phyloP scores from a whole-genome alignment of 2,888 invertebrate species.

The Acanthoscelides obtectus region DNA sequence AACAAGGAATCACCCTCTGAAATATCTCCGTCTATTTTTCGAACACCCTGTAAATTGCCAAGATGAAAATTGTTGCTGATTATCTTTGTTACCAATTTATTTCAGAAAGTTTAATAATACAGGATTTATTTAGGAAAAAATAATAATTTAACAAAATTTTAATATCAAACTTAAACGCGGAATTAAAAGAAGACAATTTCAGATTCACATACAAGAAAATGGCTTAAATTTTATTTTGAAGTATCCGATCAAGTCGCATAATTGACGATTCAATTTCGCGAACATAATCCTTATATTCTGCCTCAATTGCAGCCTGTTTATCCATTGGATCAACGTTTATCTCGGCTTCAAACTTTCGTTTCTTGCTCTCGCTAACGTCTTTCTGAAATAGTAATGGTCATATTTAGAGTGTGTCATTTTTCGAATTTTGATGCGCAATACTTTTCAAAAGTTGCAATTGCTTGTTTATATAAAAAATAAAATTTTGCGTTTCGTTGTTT shows the following conservation, averaged over 20 bases:
- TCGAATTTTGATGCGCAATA: too few relatives aligned
- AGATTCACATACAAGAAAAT: background rate
- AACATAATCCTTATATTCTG: conserved; percentile 24
- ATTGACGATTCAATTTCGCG: conserved; percentile 25
- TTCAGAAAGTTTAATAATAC: too few relatives aligned
- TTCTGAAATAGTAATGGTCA: background rate
- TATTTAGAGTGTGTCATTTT: conserved; percentile 2
- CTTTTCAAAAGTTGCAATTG: too few relatives aligned
- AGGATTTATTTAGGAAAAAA: background rate
- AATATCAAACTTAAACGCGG: background rate
- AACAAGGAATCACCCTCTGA: too few relatives aligned
- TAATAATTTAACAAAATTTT: background rate
- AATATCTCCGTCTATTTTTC: too few relatives aligned
- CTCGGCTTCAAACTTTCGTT: conserved; percentile 19
- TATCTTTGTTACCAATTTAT: too few relatives aligned
- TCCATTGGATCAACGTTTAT: conserved; percentile 14
- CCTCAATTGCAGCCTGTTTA: conserved; percentile 16
- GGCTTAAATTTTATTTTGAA: background rate
- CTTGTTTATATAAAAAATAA: too few relatives aligned
- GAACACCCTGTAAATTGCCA: too few relatives aligned
- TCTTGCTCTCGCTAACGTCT: conserved; percentile 15
- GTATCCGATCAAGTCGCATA: conserved; percentile 12
- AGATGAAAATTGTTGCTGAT: too few relatives aligned
- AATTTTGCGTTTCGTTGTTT: too few relatives aligned
- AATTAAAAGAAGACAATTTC: background rate